Conservation (phyloP, 2,888 invertebrate species). For the Saturnia pavonia region DNA sequence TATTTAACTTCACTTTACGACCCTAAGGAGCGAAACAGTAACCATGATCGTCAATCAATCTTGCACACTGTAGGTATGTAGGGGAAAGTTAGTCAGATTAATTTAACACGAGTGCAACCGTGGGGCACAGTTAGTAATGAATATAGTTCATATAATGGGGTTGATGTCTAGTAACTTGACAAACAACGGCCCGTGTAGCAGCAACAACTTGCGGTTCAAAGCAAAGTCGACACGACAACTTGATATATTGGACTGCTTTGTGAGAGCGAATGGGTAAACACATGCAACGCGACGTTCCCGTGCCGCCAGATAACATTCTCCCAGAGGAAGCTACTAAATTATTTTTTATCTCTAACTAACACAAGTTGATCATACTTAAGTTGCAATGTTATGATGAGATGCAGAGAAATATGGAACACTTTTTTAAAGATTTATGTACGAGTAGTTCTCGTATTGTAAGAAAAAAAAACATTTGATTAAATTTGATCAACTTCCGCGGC, state of each 20-base stretch:
- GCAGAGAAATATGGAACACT: not conserved
- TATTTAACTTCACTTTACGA: too few relatives aligned
- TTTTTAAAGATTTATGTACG: too few relatives aligned
- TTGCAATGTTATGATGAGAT: conserved; percentile 31
- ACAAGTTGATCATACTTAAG: conserved; percentile 43
- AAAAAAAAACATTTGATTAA: too few relatives aligned
- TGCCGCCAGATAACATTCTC: conserved; percentile 57
- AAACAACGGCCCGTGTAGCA: conserved; percentile 64
- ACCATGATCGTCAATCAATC: too few relatives aligned
- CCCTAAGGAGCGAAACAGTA: too few relatives aligned
- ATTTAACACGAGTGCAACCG: too few relatives aligned
- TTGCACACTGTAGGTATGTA: too few relatives aligned
- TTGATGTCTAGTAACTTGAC: conserved; percentile 56
- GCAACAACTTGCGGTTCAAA: conserved; percentile 59
- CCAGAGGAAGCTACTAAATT: conserved; percentile 61
- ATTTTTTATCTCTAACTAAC: conserved; percentile 66
- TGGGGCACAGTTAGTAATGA: not conserved
- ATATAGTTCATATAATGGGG: conserved; percentile 17
- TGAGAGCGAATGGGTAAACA: conserved; percentile 69
- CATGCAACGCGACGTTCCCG: conserved; percentile 36
- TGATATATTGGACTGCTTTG: conserved; percentile 76
- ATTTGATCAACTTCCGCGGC: too few relatives aligned
- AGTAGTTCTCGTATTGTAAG: too few relatives aligned
- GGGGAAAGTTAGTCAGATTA: too few relatives aligned
- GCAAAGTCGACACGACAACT: conserved; percentile 65